Evolutionary conservation across 2,888 invertebrate genomes (phyloP).

Genomic region (Ypsolopha scabrella): DNA sequence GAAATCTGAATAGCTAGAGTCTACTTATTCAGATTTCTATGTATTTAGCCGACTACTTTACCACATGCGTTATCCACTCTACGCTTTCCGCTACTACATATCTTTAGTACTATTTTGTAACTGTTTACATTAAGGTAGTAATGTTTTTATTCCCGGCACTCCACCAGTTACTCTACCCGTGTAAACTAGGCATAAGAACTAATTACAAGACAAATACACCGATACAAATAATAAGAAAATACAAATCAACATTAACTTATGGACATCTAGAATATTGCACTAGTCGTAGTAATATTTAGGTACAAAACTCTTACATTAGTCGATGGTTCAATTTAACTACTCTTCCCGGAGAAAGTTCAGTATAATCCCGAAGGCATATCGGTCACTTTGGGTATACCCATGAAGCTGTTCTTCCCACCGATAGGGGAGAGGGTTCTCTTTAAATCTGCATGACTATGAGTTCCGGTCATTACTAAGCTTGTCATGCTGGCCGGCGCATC

Average conservation of each 20-base stretch:
- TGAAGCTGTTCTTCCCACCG: constrained; percentile 43
- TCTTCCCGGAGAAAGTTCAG: constrained; percentile 32
- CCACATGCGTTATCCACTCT: no score
- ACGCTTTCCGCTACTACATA: no score
- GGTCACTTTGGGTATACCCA: constrained; percentile 73
- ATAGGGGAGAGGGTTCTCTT: constrained; percentile 53
- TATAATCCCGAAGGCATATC: constrained; percentile 82
- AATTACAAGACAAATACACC: not conserved
- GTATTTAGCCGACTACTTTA: no score
- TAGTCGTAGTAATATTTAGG: constrained; percentile 42
- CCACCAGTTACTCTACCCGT: no score
- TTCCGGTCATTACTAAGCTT: constrained; percentile 52
- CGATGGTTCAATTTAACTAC: constrained; percentile 47
- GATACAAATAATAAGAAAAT: not conserved
- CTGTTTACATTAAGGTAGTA: no score
- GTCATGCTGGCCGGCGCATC: constrained; percentile 63
- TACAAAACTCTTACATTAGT: constrained; percentile 58
- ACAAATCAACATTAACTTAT: not conserved
- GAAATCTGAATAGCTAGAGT: no score
- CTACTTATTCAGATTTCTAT: no score
- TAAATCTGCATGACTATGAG: constrained; percentile 55
- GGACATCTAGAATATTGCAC: constrained; percentile 46
- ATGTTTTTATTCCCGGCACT: no score
- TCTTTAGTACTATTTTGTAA: no score
- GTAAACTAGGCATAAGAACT: not conserved